Percentiles rank a stretch among this genome's conserved stretches.
These are phyloP conservation scores for Microplitis mediator DNA, from an alignment of 1,140 invertebrate genomes.

Conservation along the genomic window DNA sequence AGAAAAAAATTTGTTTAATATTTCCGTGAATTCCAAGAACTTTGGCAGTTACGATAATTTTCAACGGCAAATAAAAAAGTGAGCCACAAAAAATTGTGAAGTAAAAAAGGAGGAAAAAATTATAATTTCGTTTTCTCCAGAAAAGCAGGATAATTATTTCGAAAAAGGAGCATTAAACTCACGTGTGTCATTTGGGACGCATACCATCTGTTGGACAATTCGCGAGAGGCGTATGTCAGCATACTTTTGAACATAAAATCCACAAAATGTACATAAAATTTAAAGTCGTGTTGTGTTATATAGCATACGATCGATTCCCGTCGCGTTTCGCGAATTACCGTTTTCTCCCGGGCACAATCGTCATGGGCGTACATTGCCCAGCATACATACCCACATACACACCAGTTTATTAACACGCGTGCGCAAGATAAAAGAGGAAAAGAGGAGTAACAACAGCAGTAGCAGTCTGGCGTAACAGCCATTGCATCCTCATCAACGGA, in stretches of 20 bases:
- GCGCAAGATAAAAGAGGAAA: not conserved
- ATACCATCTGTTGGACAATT: constrained; percentile 2
- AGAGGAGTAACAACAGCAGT: not conserved
- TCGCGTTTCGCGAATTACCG: constrained; percentile 7
- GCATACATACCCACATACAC: not conserved
- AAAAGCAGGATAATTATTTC: too few relatives aligned
- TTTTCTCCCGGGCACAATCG: not conserved
- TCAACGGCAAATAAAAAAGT: too few relatives aligned
- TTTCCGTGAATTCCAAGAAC: too few relatives aligned
- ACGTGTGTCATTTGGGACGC: not conserved
- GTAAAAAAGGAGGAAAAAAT: too few relatives aligned
- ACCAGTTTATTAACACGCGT: not conserved
- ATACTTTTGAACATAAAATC: not conserved
- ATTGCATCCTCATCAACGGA: too few relatives aligned
- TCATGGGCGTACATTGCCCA: too few relatives aligned
- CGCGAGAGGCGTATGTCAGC: not conserved
- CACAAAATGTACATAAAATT: not conserved
- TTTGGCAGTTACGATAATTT: too few relatives aligned
- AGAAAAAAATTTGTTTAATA: too few relatives aligned
- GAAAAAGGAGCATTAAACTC: not conserved
- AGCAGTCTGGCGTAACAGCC: too few relatives aligned
- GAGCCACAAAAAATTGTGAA: too few relatives aligned
- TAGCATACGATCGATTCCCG: not conserved
- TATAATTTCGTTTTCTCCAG: too few relatives aligned
- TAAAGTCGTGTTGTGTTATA: not conserved